These are phyloP conservation scores for Sminthurides aquaticus DNA, from an alignment of 2,888 invertebrate genomes.

Conservation along the genomic window DNA sequence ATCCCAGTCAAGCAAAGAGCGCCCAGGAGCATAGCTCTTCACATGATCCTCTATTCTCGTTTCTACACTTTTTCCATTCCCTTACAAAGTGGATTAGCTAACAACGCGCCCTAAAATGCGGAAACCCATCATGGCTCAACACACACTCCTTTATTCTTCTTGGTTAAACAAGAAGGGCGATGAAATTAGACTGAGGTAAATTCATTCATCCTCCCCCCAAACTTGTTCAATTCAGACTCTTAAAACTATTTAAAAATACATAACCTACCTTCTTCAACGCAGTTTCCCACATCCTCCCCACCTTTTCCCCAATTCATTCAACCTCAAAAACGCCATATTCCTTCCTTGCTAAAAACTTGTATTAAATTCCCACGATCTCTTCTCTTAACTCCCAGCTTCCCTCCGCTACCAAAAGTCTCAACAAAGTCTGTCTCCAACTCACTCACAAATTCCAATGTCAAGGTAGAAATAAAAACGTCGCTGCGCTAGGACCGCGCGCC, in stretches of 20 bases:
- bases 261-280: too few species aligned
- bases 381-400: too few species aligned
- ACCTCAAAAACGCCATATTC: not conserved
- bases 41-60: not conserved
- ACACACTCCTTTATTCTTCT: slow-evolving; percentile 2
- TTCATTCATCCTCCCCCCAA: not conserved
- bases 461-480: not conserved
- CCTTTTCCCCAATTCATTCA: not conserved
- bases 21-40: not conserved
- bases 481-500: too few species aligned
- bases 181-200: slow-evolving; percentile 3
- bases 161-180: slow-evolving; percentile 6
- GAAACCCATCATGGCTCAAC: slow-evolving; percentile 8
- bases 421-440: too few species aligned
- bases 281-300: not conserved
- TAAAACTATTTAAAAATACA: too few species aligned
- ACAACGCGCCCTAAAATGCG: not conserved
- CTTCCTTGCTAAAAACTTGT: not conserved
- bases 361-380: too few species aligned
- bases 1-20: too few species aligned
- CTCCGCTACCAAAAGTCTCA: too few species aligned
- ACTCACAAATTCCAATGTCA: not conserved
- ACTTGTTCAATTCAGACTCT: too few species aligned
- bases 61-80: not conserved
- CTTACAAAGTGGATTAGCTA: not conserved